Conservation (phyloP, 2,797 vertebrate genomes). For the Leptatherina wallacei region DNA sequence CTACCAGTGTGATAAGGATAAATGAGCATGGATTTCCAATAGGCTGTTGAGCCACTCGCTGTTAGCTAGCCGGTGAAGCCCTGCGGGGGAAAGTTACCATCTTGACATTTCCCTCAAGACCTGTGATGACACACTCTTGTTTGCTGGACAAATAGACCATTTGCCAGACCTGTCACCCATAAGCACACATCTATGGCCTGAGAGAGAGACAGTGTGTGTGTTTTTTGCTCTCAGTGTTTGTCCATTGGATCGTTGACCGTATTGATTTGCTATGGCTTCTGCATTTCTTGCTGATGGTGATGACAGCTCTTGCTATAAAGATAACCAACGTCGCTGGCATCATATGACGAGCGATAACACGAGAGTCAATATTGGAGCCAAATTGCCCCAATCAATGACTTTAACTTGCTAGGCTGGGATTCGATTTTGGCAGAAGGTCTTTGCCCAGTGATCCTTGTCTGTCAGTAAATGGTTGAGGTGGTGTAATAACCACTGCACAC, state of each 20-base stretch:
- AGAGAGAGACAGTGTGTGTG: constrained; percentile 6
- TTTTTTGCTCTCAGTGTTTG: constrained; percentile 27
- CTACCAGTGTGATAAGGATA: constrained; percentile 43
- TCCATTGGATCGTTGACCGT: constrained; percentile 49
- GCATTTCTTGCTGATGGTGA: constrained; percentile 47
- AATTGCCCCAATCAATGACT: constrained; percentile 53
- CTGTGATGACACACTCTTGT: constrained; percentile 50
- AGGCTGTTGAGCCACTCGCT: constrained; percentile 32
- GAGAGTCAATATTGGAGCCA: constrained; percentile 43
- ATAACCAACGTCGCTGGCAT: constrained; percentile 29
- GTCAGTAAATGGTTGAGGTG: constrained; percentile 33
- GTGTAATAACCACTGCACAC: constrained; percentile 3
- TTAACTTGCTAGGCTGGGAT: constrained; percentile 26
- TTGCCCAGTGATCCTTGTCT: constrained; percentile 48
- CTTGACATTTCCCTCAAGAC: constrained; percentile 62
- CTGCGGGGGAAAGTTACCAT: constrained; percentile 34
- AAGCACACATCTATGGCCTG: constrained; percentile 39
- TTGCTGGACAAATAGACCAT: constrained; percentile 68
- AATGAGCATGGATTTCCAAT: constrained; percentile 73
- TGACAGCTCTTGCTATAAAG: constrained; percentile 44
- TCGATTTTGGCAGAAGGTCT: constrained; percentile 50
- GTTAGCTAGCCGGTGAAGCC: constrained; percentile 31
- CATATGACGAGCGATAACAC: constrained; percentile 44
- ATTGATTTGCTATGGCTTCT: constrained; percentile 59
- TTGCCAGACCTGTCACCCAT: constrained; percentile 46